phyloP scores from a whole-genome alignment of 2,113 vertebrate species.

The Melanocharis versteri region DNA sequence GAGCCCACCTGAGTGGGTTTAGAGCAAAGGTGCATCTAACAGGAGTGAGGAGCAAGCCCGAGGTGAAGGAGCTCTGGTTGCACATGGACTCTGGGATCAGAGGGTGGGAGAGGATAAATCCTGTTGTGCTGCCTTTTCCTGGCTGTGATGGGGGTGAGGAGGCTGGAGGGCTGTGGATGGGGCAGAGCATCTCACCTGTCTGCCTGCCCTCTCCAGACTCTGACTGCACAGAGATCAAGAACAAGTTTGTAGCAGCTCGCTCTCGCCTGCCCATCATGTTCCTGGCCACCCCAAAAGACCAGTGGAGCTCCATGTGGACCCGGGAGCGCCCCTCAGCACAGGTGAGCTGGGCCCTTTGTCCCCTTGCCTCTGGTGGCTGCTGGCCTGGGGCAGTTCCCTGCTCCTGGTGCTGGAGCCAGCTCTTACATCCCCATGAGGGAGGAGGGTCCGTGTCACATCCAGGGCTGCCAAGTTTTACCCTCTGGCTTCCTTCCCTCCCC shows the following conservation, averaged over 20 bases:
- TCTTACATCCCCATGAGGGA: fast-evolving
- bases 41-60: fast-evolving
- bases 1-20: background rate
- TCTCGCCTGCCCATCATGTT: conserved; percentile 86
- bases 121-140: background rate
- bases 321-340: conserved; percentile 81
- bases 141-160: fast-evolving
- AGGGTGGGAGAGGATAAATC: background rate
- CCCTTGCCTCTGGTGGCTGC: fast-evolving
- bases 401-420: background rate
- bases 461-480: background rate
- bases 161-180: background rate
- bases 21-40: background rate
- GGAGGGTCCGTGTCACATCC: fast-evolving
- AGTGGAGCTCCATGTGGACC: conserved; percentile 87
- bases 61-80: background rate
- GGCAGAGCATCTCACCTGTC: background rate
- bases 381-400: background rate
- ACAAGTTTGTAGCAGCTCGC: conserved; percentile 82
- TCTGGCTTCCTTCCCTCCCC: background rate
- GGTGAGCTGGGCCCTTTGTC: conserved; percentile 63
- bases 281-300: conserved; percentile 89
- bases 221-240: conserved; percentile 87
- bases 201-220: conserved; percentile 60
- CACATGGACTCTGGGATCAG: background rate